A percentile compares a stretch with the other conserved stretches of the same genome.
Conservation (phyloP, 2,113 vertebrate species). For the Catharus bicknelli region DNA sequence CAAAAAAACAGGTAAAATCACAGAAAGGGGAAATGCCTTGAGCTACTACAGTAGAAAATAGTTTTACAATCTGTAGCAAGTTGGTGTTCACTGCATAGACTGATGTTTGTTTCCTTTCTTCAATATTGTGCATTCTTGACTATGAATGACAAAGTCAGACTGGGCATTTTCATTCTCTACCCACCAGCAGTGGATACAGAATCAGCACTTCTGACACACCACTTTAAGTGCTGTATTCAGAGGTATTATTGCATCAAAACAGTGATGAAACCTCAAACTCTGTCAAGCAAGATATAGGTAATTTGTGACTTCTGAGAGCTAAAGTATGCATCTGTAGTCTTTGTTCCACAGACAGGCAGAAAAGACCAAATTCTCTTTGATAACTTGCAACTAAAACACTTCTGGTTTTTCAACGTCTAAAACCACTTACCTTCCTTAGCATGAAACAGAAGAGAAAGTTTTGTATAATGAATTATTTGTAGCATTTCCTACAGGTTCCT, state of each 20-base stretch:
- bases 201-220: not conserved
- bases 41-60: not conserved
- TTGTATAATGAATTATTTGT: not conserved
- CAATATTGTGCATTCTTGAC: not conserved
- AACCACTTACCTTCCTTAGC: not conserved
- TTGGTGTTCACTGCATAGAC: not conserved
- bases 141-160: not conserved
- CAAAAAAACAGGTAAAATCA: not conserved
- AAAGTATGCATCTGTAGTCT: not conserved
- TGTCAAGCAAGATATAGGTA: not conserved
- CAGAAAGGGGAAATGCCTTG: not conserved
- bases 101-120: not conserved
- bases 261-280: not conserved
- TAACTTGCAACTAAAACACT: not conserved
- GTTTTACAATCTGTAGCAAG: not conserved
- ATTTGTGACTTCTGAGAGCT: not conserved
- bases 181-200: not conserved
- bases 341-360: not conserved
- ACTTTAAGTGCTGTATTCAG: not conserved
- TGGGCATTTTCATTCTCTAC: not conserved
- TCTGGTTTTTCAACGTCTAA: not conserved
- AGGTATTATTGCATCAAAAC: not conserved
- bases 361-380: not conserved
- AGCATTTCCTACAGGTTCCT: not conserved
- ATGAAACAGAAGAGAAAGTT: not conserved